phyloP scores from a whole-genome alignment of 2,888 invertebrate species.

The Poecilobothrus nobilitatus region DNA sequence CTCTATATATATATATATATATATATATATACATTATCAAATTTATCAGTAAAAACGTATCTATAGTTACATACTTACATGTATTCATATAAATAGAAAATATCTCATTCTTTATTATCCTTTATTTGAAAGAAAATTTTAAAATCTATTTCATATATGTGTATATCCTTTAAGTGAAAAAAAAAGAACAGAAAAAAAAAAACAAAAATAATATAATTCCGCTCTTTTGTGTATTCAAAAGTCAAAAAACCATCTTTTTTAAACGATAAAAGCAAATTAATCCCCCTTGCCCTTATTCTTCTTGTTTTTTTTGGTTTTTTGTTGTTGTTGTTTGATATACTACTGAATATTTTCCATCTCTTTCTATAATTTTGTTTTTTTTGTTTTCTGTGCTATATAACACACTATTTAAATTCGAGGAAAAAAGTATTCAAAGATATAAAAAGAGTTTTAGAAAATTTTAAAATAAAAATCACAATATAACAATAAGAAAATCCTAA shows the following conservation, averaged over 20 bases:
- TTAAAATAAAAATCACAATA: background rate
- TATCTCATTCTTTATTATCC: background rate
- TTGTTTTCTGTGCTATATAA: background rate
- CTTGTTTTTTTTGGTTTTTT: too few species aligned
- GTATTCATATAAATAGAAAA: too few species aligned
- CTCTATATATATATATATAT: background rate
- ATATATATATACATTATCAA: too few species aligned
- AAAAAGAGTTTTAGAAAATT: background rate
- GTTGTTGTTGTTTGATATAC: too few species aligned
- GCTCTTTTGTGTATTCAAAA: background rate
- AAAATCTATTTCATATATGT: background rate
- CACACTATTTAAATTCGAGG: background rate
- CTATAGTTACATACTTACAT: too few species aligned
- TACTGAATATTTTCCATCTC: too few species aligned
- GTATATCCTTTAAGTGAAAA: background rate
- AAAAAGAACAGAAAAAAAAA: background rate
- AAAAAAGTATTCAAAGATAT: background rate
- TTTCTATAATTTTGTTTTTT: background rate
- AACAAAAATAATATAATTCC: background rate
- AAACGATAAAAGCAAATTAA: background rate
- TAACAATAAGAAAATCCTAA: background rate
- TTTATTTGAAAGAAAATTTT: background rate
- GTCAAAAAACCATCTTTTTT: constrained; percentile 1
- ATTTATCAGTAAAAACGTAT: too few species aligned
- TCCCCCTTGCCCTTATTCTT: background rate